Percentiles rank a stretch among this genome's conserved stretches.
Evolutionary conservation across 2,888 invertebrate species (phyloP).

Genomic region (Quadroppia sp.): DNA sequence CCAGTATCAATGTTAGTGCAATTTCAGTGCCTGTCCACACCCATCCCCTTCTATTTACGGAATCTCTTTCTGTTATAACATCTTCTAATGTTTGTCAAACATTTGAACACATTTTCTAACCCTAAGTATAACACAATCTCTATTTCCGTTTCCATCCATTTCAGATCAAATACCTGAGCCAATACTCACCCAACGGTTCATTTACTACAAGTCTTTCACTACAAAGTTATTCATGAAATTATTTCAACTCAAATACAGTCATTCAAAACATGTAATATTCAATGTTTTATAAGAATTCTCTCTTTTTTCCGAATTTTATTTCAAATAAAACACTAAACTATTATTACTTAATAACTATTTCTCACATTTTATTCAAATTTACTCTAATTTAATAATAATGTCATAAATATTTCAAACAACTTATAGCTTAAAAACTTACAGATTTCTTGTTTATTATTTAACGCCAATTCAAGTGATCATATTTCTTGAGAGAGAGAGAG

Average conservation of each 20-base stretch:
- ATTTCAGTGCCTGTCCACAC: constrained; percentile 20
- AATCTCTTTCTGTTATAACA: constrained; percentile 4
- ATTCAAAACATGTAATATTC: no score
- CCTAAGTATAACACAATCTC: not conserved
- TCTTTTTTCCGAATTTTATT: no score
- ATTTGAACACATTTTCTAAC: not conserved
- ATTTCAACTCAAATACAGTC: no score
- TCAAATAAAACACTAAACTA: no score
- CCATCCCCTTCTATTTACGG: constrained; percentile 34
- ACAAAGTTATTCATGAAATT: no score
- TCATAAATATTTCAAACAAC: no score
- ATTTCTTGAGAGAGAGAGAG: not conserved
- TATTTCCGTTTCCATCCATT: not conserved
- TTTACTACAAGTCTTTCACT: no score
- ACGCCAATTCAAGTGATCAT: not conserved
- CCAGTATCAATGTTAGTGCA: constrained; percentile 7
- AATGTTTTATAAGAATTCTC: no score
- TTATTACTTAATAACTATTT: no score
- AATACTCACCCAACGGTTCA: not conserved
- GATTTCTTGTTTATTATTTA: not conserved
- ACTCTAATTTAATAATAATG: no score
- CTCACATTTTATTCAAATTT: no score
- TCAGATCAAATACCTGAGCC: not conserved
- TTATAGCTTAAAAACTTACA: no score
- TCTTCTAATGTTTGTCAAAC: constrained; percentile 16